Conservation (phyloP, 1,140 invertebrate species). For the Scaptomyza montana region DNA sequence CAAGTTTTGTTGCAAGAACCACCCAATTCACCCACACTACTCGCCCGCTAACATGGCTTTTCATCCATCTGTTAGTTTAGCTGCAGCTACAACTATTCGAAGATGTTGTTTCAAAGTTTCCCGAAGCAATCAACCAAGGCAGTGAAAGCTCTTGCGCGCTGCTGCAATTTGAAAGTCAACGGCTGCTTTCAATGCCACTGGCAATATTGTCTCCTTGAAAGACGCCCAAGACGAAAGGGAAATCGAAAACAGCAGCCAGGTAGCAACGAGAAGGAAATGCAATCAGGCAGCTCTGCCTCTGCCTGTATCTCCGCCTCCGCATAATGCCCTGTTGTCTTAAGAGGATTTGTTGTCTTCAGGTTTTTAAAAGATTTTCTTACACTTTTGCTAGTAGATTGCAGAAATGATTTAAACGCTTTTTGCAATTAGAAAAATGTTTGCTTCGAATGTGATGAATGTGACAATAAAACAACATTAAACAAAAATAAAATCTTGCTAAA, state of each 20-base stretch:
- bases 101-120: conserved; percentile 71
- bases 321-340: conserved; percentile 34
- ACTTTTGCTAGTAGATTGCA: conserved; percentile 13
- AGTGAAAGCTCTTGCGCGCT: conserved; percentile 15
- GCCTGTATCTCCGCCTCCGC: not conserved
- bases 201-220: conserved; percentile 59
- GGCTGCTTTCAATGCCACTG: conserved; percentile 61
- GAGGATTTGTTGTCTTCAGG: conserved; percentile 26
- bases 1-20: conserved; percentile 11
- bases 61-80: conserved; percentile 61
- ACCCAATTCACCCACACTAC: conserved; percentile 4
- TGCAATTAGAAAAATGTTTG: no score
- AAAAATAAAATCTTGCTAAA: not conserved
- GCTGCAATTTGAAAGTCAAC: conserved; percentile 73
- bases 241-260: conserved; percentile 66
- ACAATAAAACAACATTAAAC: conserved; percentile 1
- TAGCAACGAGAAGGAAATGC: conserved; percentile 53
- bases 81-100: conserved; percentile 38
- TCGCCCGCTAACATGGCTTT: not conserved
- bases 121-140: conserved; percentile 58
- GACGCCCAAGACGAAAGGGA: conserved; percentile 23
- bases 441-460: no score
- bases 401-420: not conserved
- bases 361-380: conserved; percentile 43
- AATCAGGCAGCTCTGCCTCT: conserved; percentile 56